A percentile compares a stretch with the other conserved stretches of the same genome.
These are phyloP conservation scores for Lates japonicus DNA, from an alignment of 2,797 vertebrate species.

Conservation along the genomic window DNA sequence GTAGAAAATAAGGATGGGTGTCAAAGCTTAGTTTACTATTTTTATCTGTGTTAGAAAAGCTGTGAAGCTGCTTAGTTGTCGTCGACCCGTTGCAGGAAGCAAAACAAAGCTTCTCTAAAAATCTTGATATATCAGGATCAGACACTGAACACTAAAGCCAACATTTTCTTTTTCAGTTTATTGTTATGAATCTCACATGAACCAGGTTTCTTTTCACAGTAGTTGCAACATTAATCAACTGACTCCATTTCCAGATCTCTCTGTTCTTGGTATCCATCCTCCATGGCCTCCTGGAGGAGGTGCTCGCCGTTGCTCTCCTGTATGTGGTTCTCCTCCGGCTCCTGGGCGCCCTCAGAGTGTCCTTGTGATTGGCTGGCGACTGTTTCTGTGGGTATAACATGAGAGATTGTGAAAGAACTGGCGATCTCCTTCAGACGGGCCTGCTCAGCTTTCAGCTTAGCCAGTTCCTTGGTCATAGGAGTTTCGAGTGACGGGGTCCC, in stretches of 20 bases:
- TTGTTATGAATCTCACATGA: conserved; percentile 59
- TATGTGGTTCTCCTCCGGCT: conserved; percentile 51
- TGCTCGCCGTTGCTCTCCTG: conserved; percentile 37
- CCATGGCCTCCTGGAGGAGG: conserved; percentile 48
- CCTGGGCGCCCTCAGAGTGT: conserved; percentile 59
- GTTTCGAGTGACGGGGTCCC: background rate
- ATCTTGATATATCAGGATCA: conserved; percentile 31
- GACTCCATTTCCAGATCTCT: conserved; percentile 84
- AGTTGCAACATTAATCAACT: conserved; percentile 78
- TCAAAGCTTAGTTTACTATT: background rate
- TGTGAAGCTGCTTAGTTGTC: conserved; percentile 1
- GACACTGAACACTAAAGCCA: conserved; percentile 46
- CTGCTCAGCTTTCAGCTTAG: conserved; percentile 77
- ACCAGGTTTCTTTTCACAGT: conserved; percentile 39
- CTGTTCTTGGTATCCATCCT: conserved; percentile 69
- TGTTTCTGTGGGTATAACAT: conserved; percentile 67
- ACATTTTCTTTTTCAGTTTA: conserved; percentile 69
- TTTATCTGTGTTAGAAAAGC: conserved; percentile 21
- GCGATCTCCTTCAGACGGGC: conserved; percentile 87
- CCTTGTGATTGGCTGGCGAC: conserved; percentile 57
- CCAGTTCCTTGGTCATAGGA: conserved; percentile 73
- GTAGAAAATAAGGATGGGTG: background rate
- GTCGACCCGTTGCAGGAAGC: background rate
- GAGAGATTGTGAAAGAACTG: conserved; percentile 86
- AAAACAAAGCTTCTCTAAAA: conserved; percentile 21